Evolutionary conservation across 2,113 vertebrate genomes (phyloP), one percentile per base, ranked within the genome.

Genomic region (Heterochromis multidens): DNA sequence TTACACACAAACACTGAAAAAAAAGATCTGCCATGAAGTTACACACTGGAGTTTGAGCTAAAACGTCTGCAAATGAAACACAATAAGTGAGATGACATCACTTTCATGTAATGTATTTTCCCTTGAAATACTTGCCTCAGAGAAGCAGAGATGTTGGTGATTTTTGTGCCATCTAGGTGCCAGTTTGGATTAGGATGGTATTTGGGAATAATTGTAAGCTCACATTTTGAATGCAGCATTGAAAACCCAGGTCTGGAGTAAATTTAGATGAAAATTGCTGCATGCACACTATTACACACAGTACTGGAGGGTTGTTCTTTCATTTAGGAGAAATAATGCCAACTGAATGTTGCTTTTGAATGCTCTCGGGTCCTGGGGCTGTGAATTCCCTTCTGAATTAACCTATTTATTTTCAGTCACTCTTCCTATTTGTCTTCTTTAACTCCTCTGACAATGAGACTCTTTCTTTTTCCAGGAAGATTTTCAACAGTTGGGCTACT

Each of bases 41-140:
- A 29, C 65, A 77, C 80, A 63, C 46, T 54, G 10, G 19, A 5
- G 59, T 74, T 23, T 49, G 25, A 82, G 40, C 33, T 76, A 13
- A 79, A 83, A 14, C 58, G 79, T 84, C 70, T 62, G 85, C 77
- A n/a, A 82, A 17, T 79, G 7, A 80, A 83, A 77, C 70, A 61
- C 37, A 60, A 10, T 33, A 54, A 62, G 12, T 21, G 14, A 23
- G 12, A 62, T 82, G 74, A 74, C 58, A 77, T 80, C 49, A 60
- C 16, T 58, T 29, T 43, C 16, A 37, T 12, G 31, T 13, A 7
- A 7, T 35, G 16, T 58, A 11, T 16, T 80, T 37, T 67, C 33
- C 12, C n/a, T 23, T 6, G 12, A 59, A 49, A 82, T 74, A 8
- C 35, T 0, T 14, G 10, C 52, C 27, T 54, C 70, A 9, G 70